Percentiles rank a stretch among this genome's conserved stretches.
These are phyloP conservation scores for Psittacara wagleri DNA, from an alignment of 2,113 vertebrate species.

Conservation along the genomic window DNA sequence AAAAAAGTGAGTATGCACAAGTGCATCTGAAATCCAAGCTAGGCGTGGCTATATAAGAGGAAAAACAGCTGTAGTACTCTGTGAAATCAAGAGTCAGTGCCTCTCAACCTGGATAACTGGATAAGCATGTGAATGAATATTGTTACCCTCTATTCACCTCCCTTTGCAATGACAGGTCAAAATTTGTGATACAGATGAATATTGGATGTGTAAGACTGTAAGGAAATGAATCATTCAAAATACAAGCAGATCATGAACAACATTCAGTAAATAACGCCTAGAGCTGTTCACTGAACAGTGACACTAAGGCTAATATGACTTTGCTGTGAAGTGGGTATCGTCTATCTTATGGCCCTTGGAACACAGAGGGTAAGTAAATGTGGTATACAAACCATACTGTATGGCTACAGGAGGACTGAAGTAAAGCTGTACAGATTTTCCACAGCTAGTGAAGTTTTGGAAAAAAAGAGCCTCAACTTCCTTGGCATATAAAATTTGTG, in stretches of 20 bases:
- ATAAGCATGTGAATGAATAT: neutral
- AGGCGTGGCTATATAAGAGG: neutral
- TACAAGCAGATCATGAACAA: slow-evolving; percentile 22
- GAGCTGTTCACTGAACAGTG: neutral
- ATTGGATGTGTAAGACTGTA: neutral
- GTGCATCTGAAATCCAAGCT: neutral
- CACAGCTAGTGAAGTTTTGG: slow-evolving; percentile 7
- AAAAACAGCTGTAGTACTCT: neutral
- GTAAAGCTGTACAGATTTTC: neutral
- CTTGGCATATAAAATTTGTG: neutral
- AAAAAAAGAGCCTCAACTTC: neutral
- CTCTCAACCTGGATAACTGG: neutral
- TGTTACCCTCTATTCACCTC: neutral
- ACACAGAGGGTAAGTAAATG: neutral
- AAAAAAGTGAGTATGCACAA: neutral
- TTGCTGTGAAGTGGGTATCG: neutral
- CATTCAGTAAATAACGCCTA: neutral
- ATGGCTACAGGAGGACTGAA: neutral
- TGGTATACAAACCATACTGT: neutral
- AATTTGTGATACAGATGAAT: slow-evolving; percentile 21
- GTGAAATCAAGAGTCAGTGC: neutral
- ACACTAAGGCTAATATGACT: neutral
- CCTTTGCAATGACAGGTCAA: slow-evolving; percentile 7
- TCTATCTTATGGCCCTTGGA: neutral
- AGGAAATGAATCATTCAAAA: slow-evolving; percentile 31